Conservation (phyloP, 2,888 invertebrate genomes). For the Tachystola acroxantha region DNA sequence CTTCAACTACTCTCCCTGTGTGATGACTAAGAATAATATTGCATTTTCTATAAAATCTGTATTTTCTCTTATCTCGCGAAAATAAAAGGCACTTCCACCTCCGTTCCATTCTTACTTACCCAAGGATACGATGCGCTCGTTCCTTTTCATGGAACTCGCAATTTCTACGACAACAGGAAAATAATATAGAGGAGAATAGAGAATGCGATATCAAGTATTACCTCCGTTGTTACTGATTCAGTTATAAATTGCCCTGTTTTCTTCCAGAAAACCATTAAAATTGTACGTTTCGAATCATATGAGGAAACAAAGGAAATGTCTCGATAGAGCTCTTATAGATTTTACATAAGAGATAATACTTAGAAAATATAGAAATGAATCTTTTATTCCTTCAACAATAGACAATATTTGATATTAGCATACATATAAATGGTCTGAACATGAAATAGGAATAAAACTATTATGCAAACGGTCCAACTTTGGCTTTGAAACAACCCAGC, state of each 20-base stretch:
- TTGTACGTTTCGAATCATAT: conserved; percentile 8
- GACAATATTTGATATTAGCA: conserved; percentile 35
- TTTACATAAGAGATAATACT: not conserved
- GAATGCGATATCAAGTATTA: conserved; percentile 36
- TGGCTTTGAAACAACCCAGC: conserved; percentile 43
- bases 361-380: too few relatives aligned
- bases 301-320: not conserved
- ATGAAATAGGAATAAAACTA: conserved; percentile 61
- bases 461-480: conserved; percentile 58
- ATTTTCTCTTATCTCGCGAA: too few relatives aligned
- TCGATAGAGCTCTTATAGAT: not conserved
- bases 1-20: too few relatives aligned
- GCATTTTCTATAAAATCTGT: too few relatives aligned
- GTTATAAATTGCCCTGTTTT: conserved; percentile 37
- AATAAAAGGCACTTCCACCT: not conserved
- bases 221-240: conserved; percentile 34
- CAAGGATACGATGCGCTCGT: conserved; percentile 7
- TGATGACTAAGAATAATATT: too few relatives aligned
- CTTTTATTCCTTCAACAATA: not conserved
- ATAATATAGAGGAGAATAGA: conserved; percentile 29
- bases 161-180: conserved; percentile 33
- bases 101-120: not conserved
- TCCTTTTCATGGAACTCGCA: conserved; percentile 27
- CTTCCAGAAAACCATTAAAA: conserved; percentile 27
- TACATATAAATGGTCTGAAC: conserved; percentile 40